Conservation (phyloP, 2,797 vertebrate genomes). For the Coregonus suidteri region DNA sequence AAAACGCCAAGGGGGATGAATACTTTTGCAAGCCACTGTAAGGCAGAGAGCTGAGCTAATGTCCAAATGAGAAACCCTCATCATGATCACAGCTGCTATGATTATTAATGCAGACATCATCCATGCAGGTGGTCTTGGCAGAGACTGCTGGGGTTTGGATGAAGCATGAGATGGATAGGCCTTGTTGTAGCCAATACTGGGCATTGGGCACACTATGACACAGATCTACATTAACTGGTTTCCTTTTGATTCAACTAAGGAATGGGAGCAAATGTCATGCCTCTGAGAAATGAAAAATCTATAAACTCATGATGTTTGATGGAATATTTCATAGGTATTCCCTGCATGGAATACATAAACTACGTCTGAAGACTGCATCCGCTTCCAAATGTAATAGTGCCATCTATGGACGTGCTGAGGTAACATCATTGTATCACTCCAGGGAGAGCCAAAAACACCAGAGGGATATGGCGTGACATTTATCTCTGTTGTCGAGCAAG, state of each 20-base stretch:
- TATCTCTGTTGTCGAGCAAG: too few species aligned
- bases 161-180: not conserved
- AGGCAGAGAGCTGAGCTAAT: too few species aligned
- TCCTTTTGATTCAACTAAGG: not conserved
- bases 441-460: not conserved
- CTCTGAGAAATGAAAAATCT: not conserved
- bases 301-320: not conserved
- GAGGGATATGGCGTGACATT: too few species aligned
- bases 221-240: not conserved
- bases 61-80: too few species aligned
- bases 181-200: not conserved
- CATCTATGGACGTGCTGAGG: not conserved
- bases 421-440: not conserved
- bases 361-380: not conserved
- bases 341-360: not conserved
- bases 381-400: not conserved
- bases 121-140: not conserved
- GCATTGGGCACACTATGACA: not conserved
- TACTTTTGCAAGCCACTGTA: too few species aligned
- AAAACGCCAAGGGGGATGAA: too few species aligned
- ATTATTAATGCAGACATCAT: not conserved
- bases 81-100: too few species aligned
- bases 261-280: not conserved
- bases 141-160: not conserved
- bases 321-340: not conserved